A percentile compares a stretch with the other conserved stretches of the same genome.
These are phyloP conservation scores for Potamilus streckersoni DNA, from an alignment of 1,140 invertebrate species.

Conservation along the genomic window DNA sequence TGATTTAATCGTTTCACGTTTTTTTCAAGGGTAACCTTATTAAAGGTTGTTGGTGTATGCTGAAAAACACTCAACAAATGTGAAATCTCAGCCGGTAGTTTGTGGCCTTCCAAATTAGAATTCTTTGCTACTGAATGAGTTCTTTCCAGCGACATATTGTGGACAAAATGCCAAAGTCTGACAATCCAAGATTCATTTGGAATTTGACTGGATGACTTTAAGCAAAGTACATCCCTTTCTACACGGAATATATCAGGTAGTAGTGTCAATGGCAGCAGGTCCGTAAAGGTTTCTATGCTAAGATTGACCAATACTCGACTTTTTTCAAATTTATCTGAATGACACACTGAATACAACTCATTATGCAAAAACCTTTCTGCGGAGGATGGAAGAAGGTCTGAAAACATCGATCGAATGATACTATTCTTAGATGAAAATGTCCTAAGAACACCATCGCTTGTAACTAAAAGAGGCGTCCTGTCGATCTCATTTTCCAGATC, in stretches of 20 bases:
- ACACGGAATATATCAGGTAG: too few relatives aligned
- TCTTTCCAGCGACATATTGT: too few relatives aligned
- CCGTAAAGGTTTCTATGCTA: constrained; percentile 6
- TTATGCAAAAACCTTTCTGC: constrained; percentile 9
- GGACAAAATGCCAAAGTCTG: too few relatives aligned
- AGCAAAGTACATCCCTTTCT: too few relatives aligned
- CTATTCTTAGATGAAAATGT: background rate
- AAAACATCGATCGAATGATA: constrained; percentile 2
- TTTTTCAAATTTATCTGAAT: background rate
- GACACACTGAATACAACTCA: background rate
- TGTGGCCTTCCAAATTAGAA: too few relatives aligned
- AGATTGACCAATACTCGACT: background rate
- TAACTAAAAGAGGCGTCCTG: constrained; percentile 10
- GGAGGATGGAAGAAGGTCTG: background rate
- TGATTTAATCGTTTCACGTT: background rate
- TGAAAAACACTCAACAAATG: too few relatives aligned
- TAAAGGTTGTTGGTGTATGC: background rate
- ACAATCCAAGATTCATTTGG: too few relatives aligned
- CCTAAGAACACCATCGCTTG: constrained; percentile 11
- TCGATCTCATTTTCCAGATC: background rate
- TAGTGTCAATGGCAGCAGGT: background rate
- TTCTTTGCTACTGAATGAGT: too few relatives aligned
- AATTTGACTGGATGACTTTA: too few relatives aligned
- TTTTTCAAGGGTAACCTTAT: background rate
- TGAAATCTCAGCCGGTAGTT: too few relatives aligned